Evolutionary conservation across 2,113 vertebrate genomes (phyloP).

Genomic region (Gymnorhina tibicen): DNA sequence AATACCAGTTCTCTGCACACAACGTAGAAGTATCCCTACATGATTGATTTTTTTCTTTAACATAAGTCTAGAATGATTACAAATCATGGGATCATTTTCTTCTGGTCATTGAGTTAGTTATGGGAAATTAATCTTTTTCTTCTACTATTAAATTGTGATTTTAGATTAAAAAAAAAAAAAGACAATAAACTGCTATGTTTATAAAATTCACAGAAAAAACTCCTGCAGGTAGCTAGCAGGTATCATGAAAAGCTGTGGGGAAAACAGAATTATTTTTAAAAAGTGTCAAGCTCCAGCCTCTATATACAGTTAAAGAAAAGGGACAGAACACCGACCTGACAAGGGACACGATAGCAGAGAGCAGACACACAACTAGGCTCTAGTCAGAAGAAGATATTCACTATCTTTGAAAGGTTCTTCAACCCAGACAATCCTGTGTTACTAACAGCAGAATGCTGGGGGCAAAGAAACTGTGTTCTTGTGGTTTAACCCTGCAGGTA

Average conservation of each 20-base stretch:
- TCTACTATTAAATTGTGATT: not conserved
- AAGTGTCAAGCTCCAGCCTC: not conserved
- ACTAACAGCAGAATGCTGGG: not conserved
- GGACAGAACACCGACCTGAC: not conserved
- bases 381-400: not conserved
- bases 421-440: not conserved
- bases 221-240: not conserved
- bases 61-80: not conserved
- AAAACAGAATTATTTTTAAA: not conserved
- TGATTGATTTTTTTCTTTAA: not conserved
- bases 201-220: not conserved
- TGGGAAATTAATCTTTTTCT: not conserved
- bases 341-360: not conserved
- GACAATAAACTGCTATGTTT: not conserved
- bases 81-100: not conserved
- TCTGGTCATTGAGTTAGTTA: not conserved
- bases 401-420: not conserved
- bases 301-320: not conserved
- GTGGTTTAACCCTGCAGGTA: not conserved
- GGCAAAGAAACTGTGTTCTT: not conserved
- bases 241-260: not conserved
- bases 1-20: not conserved
- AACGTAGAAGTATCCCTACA: not conserved
- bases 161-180: not conserved
- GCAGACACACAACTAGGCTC: not conserved